A percentile compares a stretch with the other conserved stretches of the same genome.
Evolutionary conservation across 2,888 invertebrate genomes (phyloP).

Genomic region (Hypselothyrea guttata): DNA sequence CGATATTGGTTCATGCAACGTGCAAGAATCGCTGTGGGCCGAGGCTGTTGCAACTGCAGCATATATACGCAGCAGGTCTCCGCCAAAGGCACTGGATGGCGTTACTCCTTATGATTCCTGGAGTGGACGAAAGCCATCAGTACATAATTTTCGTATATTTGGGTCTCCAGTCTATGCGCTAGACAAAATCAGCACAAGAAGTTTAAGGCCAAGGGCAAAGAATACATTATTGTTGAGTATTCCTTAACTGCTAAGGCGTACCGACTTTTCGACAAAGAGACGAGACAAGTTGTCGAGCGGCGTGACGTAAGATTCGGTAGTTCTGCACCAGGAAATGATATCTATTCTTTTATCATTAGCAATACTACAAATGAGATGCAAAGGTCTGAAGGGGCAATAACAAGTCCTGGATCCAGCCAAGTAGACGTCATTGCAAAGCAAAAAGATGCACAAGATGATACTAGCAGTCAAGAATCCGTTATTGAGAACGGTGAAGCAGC

Average conservation of each 20-base stretch:
- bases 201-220: constrained; percentile 13
- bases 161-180: constrained; percentile 1
- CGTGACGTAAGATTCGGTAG: not conserved
- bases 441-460: too few species aligned
- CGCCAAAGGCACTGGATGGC: constrained; percentile 14
- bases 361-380: constrained; percentile 18
- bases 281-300: not conserved
- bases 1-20: constrained; percentile 50
- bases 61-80: constrained; percentile 14
- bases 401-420: too few species aligned
- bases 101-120: constrained; percentile 24
- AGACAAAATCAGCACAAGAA: constrained; percentile 10
- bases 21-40: constrained; percentile 54
- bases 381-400: too few species aligned
- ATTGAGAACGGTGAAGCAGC: too few species aligned
- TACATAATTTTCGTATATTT: not conserved
- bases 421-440: too few species aligned
- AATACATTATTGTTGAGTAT: constrained; percentile 11
- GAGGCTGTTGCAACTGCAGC: constrained; percentile 37
- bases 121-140: constrained; percentile 16
- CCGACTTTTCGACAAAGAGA: constrained; percentile 4
- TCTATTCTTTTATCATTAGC: constrained; percentile 22
- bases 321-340: not conserved
- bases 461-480: too few species aligned
- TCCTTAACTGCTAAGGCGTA: constrained; percentile 14